Evolutionary conservation across 2,888 invertebrate species (phyloP).

Genomic region (Apamea crenata): DNA sequence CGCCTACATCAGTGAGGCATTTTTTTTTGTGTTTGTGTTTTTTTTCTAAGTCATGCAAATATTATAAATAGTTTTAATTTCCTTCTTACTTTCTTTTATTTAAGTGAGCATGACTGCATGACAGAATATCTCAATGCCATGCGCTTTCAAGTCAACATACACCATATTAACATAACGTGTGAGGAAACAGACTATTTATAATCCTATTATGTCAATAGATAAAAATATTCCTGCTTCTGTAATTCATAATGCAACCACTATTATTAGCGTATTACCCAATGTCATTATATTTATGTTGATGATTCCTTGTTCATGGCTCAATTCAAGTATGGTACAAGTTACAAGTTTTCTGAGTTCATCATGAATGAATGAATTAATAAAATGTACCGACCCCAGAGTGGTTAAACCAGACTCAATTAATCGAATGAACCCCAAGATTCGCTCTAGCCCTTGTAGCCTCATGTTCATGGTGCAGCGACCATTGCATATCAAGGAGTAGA

Average conservation of each 20-base stretch:
- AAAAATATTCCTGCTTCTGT: constrained; percentile 14
- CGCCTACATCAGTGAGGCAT: background rate
- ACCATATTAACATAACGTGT: no score
- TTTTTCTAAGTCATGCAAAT: no score
- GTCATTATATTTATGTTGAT: constrained; percentile 33
- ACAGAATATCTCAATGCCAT: no score
- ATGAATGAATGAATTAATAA: no score
- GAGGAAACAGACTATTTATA: background rate
- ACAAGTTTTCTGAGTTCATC: background rate
- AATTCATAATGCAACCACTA: constrained; percentile 34
- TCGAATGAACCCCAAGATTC: no score
- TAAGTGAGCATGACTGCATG: background rate
- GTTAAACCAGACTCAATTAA: no score
- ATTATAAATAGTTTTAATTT: no score
- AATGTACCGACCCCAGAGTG: no score
- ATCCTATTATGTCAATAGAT: constrained; percentile 6
- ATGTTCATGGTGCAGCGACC: no score
- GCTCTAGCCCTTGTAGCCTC: no score
- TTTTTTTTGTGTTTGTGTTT: background rate
- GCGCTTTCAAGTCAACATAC: background rate
- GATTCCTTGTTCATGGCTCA: constrained; percentile 35
- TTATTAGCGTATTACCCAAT: constrained; percentile 23
- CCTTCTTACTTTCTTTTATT: background rate
- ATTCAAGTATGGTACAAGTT: constrained; percentile 18
- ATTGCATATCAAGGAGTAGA: no score